Base-by-base conservation (phyloP, 1,140 invertebrate species). In the Tetramorium simillimum region DNA sequence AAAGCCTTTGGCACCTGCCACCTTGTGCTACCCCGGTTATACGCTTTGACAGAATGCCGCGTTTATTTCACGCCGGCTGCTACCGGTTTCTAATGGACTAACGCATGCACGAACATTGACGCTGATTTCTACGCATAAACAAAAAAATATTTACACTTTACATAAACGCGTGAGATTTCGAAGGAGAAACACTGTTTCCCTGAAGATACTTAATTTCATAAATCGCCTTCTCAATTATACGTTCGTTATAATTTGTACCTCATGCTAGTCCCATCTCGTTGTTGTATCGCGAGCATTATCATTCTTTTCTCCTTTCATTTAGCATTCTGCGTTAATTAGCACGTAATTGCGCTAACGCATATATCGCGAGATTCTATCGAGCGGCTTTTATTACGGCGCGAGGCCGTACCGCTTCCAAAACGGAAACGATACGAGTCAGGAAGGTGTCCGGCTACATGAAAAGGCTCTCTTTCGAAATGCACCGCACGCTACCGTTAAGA, bases 381-480 rank as follows among this genome's bases (percentile, higher is more conserved):
- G 77, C 33, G 49, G 12, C 37, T 70, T 70, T 86, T 75, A 81
- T 86, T 85, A 89, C 75, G 70, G 65, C 75, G 40, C 77, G 70
- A 82, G 77, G 84, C 7, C 6, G 21, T 81, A 86, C 87, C 87
- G 89, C 90, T 92, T 91, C 85, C 86, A 92, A 94, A 95, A 93
- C 94, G 94, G 94, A 95, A 95, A 94, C 94, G 93, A 93, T 93
- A 93, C 90, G 89, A 33, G 88, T 91, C 93, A 92, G 94, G 94
- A 95, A 95, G 93, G 92, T 94, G 93, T 94, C 93, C 91, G 91
- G 88, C 89, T 94, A 94, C 92, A 93, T 93, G 93, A 92, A 94
- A 94, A 94, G 92, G 81, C 90, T 93, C 94, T 93, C 92, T 91
- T 92, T 84, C 88, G 86, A 88, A 86, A 49, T 87, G 87, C 67